Evolutionary conservation across 1,140 invertebrate species (phyloP), one percentile per base, ranked within the genome.

Genomic region (Dryas iulia): DNA sequence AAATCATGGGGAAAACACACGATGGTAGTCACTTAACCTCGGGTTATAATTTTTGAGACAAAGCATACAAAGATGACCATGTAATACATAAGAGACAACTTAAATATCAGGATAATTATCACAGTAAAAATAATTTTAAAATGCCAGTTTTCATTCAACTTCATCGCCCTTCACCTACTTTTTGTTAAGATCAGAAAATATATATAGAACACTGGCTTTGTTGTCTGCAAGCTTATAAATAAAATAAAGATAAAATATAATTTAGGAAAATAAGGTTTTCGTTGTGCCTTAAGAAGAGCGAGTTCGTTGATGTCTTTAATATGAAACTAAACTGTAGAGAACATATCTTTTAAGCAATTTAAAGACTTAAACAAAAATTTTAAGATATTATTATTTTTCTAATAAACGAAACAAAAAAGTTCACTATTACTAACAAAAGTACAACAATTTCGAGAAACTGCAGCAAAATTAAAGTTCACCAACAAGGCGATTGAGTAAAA

Each of bases 81-180:
- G 73, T 71, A 78, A 76, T 64, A 76, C 66, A 74, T 72, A 59
- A 26, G 23, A 73, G 52, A 69, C 68, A 73, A 74, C 67, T 58
- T 61, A 60, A 73, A 71, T 72, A 69, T 67, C 28, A 69, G 63
- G 59, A 66, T 66, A 57, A 59, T 70, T 70, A 62, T 21, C 14
- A 53, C 23, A 25, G 24, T 56, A 26, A 26, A 56, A 25, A 56
- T n/a, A n/a, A 26, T 12, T 56, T 26, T 8, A 47, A 21, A 67
- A 56, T 57, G 12, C 18, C 14, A 31, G 24, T 39, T 61, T 61
- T 68, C 33, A 60, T 68, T 68, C 12, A 7, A 30, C n/a, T 28
- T 54, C 18, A 56, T 60, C 24, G 68, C 14, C 68, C 68, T 70
- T 70, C 57, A 70, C 68, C 68, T 60, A 64, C 54, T 52, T 63